These are phyloP conservation scores for Micoletzkya japonica DNA, from an alignment of 2,888 invertebrate species.

Conservation along the genomic window DNA sequence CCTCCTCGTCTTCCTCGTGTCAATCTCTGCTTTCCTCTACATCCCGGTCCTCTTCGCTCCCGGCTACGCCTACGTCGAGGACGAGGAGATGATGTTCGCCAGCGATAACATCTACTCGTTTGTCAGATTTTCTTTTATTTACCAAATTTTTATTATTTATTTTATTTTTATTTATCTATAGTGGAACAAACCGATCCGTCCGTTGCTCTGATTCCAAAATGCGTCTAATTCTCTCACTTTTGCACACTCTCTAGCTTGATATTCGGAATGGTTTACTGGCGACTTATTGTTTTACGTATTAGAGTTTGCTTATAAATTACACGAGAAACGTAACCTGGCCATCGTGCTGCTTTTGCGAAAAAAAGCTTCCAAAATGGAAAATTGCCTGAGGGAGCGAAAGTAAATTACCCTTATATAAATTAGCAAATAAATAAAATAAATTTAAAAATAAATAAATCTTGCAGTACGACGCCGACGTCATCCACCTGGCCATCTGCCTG, in stretches of 20 bases:
- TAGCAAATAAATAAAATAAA: too few relatives aligned
- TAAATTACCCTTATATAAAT: too few relatives aligned
- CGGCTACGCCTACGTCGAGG: conserved; percentile 1
- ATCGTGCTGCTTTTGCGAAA: background rate
- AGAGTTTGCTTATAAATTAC: background rate
- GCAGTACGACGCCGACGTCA: conserved; percentile 9
- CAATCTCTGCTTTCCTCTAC: conserved; percentile 1
- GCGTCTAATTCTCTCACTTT: too few relatives aligned
- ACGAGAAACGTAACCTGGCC: background rate
- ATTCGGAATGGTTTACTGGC: background rate
- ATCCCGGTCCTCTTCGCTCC: conserved; percentile 4
- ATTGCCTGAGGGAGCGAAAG: too few relatives aligned
- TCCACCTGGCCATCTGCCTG: background rate
- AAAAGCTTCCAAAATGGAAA: background rate
- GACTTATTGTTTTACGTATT: background rate
- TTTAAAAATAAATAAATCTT: background rate
- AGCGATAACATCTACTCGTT: too few relatives aligned
- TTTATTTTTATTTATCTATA: too few relatives aligned
- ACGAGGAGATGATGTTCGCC: conserved; percentile 20
- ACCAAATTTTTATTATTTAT: too few relatives aligned
- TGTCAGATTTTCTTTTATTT: too few relatives aligned
- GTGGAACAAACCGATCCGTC: too few relatives aligned
- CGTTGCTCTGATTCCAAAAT: too few relatives aligned
- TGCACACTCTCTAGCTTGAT: background rate
- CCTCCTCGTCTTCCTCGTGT: background rate